Evolutionary conservation across 2,113 vertebrate species (phyloP).

Genomic region (Leucoraja erinaceus): DNA sequence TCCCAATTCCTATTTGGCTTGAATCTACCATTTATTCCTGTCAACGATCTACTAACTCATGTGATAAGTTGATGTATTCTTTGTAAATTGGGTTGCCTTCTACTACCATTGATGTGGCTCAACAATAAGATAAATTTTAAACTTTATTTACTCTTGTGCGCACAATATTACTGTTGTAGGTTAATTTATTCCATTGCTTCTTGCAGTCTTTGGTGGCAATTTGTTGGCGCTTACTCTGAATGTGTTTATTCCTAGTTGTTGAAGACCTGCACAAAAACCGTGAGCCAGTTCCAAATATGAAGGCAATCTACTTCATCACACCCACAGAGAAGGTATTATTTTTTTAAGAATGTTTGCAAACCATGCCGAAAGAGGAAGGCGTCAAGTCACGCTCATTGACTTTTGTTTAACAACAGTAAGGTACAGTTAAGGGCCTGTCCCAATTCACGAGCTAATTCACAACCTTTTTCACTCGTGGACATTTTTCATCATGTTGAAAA

Average conservation of each 20-base stretch:
- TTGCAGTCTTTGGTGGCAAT: background rate
- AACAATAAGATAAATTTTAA: background rate
- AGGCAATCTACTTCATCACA: slow-evolving; percentile 90
- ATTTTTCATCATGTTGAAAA: too few relatives aligned
- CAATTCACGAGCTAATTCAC: too few relatives aligned
- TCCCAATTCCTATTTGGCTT: background rate
- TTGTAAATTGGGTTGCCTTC: background rate
- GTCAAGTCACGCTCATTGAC: too few relatives aligned
- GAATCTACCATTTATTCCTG: background rate
- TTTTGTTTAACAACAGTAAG: too few relatives aligned
- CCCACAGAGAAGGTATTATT: slow-evolving; percentile 71
- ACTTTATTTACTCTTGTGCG: too few relatives aligned
- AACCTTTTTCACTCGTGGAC: too few relatives aligned
- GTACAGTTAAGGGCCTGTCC: too few relatives aligned
- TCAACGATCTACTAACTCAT: background rate
- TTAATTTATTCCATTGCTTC: background rate
- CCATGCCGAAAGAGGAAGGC: background rate
- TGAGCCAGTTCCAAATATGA: slow-evolving; percentile 86
- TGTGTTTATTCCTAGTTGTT: slow-evolving; percentile 67
- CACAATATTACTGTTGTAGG: background rate
- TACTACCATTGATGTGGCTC: too few relatives aligned
- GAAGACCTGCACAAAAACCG: slow-evolving; percentile 83
- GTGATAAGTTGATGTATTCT: background rate
- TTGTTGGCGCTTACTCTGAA: slow-evolving; percentile 7
- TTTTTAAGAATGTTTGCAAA: slow-evolving; percentile 45